phyloP scores from a whole-genome alignment of 2,888 invertebrate species.

The Metopia argyrocephala region DNA sequence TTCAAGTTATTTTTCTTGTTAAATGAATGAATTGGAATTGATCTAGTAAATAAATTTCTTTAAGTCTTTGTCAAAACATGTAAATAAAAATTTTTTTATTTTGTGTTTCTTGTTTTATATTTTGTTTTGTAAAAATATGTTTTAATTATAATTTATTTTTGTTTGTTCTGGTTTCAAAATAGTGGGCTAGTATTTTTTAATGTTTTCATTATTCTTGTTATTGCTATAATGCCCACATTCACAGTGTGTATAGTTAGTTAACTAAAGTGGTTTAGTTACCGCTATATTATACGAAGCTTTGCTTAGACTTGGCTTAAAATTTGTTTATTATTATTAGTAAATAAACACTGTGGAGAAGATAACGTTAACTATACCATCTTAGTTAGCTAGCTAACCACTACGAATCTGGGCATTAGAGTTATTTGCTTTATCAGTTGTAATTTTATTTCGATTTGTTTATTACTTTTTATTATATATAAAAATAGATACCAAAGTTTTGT shows the following conservation, averaged over 20 bases:
- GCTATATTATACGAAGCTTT: no score
- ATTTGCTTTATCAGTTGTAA: no score
- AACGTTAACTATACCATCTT: no score
- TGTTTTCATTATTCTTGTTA: constrained; percentile 25
- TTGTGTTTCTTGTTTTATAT: background rate
- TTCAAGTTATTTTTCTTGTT: background rate
- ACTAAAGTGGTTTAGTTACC: no score
- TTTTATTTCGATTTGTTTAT: constrained; percentile 50
- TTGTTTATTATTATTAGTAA: no score
- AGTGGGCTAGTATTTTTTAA: constrained; percentile 48
- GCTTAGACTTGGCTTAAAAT: no score
- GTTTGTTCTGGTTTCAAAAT: constrained; percentile 48
- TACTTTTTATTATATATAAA: constrained; percentile 65
- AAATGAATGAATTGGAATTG: constrained; percentile 6
- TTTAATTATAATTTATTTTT: background rate
- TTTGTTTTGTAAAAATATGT: constrained; percentile 58
- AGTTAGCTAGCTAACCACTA: no score
- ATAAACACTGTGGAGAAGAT: no score
- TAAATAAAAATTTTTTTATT: constrained; percentile 29
- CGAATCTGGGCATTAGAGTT: no score
- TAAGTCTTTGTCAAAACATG: constrained; percentile 14
- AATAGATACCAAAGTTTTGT: constrained; percentile 68
- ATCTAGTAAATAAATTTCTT: constrained; percentile 59
- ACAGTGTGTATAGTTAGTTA: no score
- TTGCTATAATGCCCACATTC: constrained; percentile 37